Conservation (phyloP, 2,888 invertebrate species). For the Drosophila fungiperda region DNA sequence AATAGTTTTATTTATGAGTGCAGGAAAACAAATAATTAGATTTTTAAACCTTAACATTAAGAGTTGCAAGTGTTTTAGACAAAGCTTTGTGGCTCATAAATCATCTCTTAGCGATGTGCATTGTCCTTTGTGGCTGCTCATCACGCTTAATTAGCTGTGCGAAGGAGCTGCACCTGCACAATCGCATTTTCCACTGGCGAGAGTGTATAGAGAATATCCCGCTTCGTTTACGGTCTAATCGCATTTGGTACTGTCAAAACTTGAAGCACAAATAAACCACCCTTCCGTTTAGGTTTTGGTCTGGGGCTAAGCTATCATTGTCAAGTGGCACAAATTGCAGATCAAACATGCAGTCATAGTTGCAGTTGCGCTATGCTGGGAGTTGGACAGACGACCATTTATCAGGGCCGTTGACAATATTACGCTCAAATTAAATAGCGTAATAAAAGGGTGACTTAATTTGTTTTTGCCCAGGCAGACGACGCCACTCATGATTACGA, state of each 20-base stretch:
- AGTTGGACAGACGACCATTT: constrained; percentile 61
- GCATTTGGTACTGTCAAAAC: constrained; percentile 64
- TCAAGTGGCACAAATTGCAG: constrained; percentile 83
- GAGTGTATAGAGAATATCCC: constrained; percentile 3
- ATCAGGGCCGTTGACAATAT: constrained; percentile 80
- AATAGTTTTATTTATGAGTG: neutral
- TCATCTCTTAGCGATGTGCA: constrained; percentile 40
- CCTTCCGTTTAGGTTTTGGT: constrained; percentile 73
- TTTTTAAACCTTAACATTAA: neutral
- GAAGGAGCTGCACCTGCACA: constrained; percentile 54
- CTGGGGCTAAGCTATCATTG: constrained; percentile 30
- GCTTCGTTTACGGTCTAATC: constrained; percentile 60
- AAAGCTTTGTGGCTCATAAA: constrained; percentile 43
- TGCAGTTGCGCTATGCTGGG: constrained; percentile 41
- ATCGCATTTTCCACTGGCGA: constrained; percentile 54
- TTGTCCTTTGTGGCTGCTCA: constrained; percentile 32
- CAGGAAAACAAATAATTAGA: neutral
- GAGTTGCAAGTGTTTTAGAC: neutral
- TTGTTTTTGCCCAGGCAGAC: constrained; percentile 73
- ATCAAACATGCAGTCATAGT: constrained; percentile 72
- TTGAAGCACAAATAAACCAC: constrained; percentile 83
- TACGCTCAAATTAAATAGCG: constrained; percentile 82
- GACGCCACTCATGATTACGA: constrained; percentile 52
- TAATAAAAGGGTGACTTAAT: constrained; percentile 84
- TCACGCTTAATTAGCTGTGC: constrained; percentile 54